Evolutionary conservation across 2,797 vertebrate species (phyloP).

Genomic region (Bryconaethiops microstoma): DNA sequence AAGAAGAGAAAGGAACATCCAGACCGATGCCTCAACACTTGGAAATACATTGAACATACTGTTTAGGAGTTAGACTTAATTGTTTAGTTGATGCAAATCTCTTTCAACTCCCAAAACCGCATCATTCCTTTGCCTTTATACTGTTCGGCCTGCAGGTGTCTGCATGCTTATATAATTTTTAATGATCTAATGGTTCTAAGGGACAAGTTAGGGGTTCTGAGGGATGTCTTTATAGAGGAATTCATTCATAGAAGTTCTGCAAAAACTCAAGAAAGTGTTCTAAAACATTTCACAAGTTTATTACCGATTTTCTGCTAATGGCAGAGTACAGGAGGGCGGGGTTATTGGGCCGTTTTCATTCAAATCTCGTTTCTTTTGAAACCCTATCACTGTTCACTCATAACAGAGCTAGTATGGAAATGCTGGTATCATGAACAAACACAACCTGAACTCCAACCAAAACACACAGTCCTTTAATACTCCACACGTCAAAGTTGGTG

Average conservation of each 20-base stretch:
- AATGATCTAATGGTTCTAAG: neutral
- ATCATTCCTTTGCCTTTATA: neutral
- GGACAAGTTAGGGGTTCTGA: too few relatives aligned
- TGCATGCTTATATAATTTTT: neutral
- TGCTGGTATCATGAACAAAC: neutral
- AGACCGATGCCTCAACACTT: conserved; percentile 14
- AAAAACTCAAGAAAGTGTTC: neutral
- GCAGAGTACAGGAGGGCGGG: neutral
- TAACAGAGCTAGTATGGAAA: neutral
- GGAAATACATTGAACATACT: conserved; percentile 9
- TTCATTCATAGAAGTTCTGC: neutral
- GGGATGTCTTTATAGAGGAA: neutral
- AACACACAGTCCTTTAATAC: neutral
- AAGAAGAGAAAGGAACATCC: conserved; percentile 17
- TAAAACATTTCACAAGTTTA: too few relatives aligned
- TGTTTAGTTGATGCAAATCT: conserved; percentile 12
- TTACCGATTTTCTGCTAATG: neutral
- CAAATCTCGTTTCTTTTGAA: neutral
- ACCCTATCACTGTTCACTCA: neutral
- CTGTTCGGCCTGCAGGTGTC: neutral
- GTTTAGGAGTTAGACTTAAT: neutral
- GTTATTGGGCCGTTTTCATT: neutral
- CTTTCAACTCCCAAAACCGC: neutral
- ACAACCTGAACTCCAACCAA: neutral
- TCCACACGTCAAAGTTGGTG: neutral